A percentile compares a stretch with the other conserved stretches of the same genome.
phyloP scores from a whole-genome alignment of 2,888 invertebrate genomes.

The Eretmocerus hayati region DNA sequence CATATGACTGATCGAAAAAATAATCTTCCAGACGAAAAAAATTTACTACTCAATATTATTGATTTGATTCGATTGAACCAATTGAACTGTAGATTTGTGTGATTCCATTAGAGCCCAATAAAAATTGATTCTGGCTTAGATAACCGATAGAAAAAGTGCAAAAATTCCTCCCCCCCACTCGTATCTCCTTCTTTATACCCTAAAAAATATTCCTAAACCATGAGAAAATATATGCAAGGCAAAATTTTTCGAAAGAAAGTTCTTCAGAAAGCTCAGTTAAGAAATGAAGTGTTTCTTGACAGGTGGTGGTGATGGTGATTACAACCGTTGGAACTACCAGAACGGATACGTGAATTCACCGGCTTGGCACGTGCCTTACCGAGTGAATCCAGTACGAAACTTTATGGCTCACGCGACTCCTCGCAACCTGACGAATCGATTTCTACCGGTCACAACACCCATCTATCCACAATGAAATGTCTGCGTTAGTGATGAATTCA shows the following conservation, averaged over 20 bases:
- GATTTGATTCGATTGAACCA: no score
- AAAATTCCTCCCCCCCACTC: slow-evolving; percentile 8
- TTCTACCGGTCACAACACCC: slow-evolving; percentile 38
- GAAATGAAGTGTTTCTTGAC: slow-evolving; percentile 37
- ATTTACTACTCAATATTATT: no score
- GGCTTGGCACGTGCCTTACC: slow-evolving; percentile 46
- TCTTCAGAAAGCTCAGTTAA: background rate
- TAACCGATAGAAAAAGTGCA: no score
- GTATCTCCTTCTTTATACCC: slow-evolving; percentile 2
- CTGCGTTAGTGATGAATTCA: slow-evolving; percentile 6
- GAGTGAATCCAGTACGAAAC: slow-evolving; percentile 46
- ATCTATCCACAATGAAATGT: slow-evolving; percentile 21
- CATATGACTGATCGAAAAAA: no score
- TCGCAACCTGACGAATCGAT: slow-evolving; percentile 46
- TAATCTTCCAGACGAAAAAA: no score
- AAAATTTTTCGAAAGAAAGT: background rate
- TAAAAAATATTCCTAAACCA: slow-evolving; percentile 1
- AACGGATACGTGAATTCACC: slow-evolving; percentile 47
- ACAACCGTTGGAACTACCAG: slow-evolving; percentile 45
- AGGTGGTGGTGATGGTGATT: slow-evolving; percentile 42
- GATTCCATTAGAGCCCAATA: no score
- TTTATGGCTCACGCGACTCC: slow-evolving; percentile 48
- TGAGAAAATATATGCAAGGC: background rate
- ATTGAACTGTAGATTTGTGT: no score
- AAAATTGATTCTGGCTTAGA: no score